Conservation (phyloP, 2,113 vertebrate species). For the Propithecus coquereli region DNA sequence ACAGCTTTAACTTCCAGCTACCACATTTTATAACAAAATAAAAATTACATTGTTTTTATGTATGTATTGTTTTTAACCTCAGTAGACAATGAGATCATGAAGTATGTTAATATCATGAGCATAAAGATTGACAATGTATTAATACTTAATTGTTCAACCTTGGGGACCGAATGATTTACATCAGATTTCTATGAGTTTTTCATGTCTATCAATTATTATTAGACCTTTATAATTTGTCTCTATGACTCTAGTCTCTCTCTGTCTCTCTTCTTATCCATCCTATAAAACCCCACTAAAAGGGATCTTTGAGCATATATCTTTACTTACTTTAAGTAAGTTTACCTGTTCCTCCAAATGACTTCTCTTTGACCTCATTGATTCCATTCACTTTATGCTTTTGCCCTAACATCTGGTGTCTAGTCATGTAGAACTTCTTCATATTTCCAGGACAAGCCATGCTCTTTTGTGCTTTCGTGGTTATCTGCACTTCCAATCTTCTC, state of each 20-base stretch:
- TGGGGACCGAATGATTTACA: not conserved
- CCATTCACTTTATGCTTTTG: not conserved
- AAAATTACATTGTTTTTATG: not conserved
- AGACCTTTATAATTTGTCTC: not conserved
- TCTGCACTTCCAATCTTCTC: not conserved
- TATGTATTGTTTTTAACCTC: not conserved
- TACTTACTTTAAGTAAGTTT: not conserved
- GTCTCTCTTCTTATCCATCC: not conserved
- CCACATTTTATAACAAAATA: not conserved
- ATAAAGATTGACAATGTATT: not conserved
- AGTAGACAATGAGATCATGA: slow-evolving; percentile 6
- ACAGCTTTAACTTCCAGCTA: not conserved
- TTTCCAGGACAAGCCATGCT: not conserved
- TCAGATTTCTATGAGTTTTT: not conserved
- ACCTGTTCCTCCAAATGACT: not conserved
- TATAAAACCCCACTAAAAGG: not conserved
- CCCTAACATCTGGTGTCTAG: not conserved
- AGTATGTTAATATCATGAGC: not conserved
- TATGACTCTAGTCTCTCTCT: not conserved
- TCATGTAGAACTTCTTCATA: not conserved
- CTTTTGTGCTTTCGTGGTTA: not conserved
- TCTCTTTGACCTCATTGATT: not conserved
- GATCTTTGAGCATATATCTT: not conserved
- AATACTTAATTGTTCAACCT: not conserved
- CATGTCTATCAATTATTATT: slow-evolving; percentile 9